Conservation (phyloP, 2,797 vertebrate genomes). For the Crenuchus spilurus region DNA sequence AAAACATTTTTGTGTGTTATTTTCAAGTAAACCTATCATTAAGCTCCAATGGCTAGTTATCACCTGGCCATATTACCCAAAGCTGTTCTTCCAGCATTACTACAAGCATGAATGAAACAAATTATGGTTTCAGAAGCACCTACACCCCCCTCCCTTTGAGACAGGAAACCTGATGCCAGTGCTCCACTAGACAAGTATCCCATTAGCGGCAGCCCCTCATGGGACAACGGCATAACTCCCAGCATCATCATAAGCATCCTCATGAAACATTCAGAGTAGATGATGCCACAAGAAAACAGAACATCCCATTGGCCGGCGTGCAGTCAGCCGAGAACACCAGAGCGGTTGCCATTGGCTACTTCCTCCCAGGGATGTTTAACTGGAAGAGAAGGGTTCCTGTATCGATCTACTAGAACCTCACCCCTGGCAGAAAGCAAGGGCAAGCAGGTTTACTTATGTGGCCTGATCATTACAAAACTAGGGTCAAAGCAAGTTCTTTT, state of each 20-base stretch:
- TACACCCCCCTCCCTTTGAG: not conserved
- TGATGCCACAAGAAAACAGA: slow-evolving; percentile 65
- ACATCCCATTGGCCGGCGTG: slow-evolving; percentile 71
- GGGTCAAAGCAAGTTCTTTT: not conserved
- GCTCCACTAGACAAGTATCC: slow-evolving; percentile 52
- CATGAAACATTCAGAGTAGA: slow-evolving; percentile 80
- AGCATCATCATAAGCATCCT: slow-evolving; percentile 69
- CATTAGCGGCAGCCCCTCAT: slow-evolving; percentile 72
- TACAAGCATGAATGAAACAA: slow-evolving; percentile 25
- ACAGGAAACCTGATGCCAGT: slow-evolving; percentile 47
- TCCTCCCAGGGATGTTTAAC: slow-evolving; percentile 46
- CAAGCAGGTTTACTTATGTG: slow-evolving; percentile 32
- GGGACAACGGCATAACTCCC: slow-evolving; percentile 66
- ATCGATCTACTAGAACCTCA: slow-evolving; percentile 56
- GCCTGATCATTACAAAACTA: slow-evolving; percentile 2
- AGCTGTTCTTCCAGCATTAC: not conserved
- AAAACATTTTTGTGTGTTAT: not conserved
- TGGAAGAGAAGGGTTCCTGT: slow-evolving; percentile 55
- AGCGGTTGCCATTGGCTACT: slow-evolving; percentile 69
- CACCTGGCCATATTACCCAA: not conserved
- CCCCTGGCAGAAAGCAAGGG: slow-evolving; percentile 56
- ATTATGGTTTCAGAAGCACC: slow-evolving; percentile 36
- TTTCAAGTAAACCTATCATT: not conserved
- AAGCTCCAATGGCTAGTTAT: not conserved
- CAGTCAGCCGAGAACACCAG: slow-evolving; percentile 79